These are phyloP conservation scores for Cebidichthys violaceus DNA, from an alignment of 2,113 vertebrate genomes.

Conservation along the genomic window DNA sequence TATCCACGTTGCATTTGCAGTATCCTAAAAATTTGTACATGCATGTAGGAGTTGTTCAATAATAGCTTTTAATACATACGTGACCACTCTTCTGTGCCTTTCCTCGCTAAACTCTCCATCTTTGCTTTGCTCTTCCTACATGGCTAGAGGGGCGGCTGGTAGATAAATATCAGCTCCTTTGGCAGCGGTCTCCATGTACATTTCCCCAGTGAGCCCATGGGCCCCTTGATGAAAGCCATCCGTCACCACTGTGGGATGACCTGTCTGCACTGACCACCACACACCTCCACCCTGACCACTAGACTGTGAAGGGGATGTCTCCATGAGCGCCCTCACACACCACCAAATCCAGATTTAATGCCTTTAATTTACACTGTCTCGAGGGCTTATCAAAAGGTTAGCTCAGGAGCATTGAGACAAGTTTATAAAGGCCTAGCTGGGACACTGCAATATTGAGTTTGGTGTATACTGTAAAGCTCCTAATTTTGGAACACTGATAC, in stretches of 20 bases:
- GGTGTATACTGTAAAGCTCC: conserved; percentile 10
- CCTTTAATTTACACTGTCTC: conserved; percentile 95
- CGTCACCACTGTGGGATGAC: conserved; percentile 92
- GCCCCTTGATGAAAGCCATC: conserved; percentile 95
- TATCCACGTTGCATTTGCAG: conserved; percentile 11
- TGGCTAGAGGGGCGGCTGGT: conserved; percentile 39
- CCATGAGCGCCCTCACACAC: conserved; percentile 87
- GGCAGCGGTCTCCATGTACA: conserved; percentile 87
- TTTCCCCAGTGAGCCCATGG: conserved; percentile 85
- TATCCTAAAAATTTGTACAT: conserved; percentile 9
- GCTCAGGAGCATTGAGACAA: conserved; percentile 63
- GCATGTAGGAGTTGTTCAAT: conserved; percentile 11
- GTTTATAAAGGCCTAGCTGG: conserved; percentile 67
- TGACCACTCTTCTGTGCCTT: conserved; percentile 18
- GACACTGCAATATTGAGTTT: conserved; percentile 45
- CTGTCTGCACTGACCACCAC: conserved; percentile 87
- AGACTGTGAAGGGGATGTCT: conserved; percentile 96
- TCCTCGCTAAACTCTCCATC: conserved; percentile 30
- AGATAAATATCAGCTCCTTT: conserved; percentile 87
- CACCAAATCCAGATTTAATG: conserved; percentile 93
- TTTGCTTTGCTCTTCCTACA: conserved; percentile 24
- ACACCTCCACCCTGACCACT: conserved; percentile 82
- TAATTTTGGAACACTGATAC: conserved; percentile 26
- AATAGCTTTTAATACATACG: conserved; percentile 22
- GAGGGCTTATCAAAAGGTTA: conserved; percentile 81